Evolutionary conservation across 1,140 invertebrate species (phyloP).

Genomic region (Oedothorax gibbosus): DNA sequence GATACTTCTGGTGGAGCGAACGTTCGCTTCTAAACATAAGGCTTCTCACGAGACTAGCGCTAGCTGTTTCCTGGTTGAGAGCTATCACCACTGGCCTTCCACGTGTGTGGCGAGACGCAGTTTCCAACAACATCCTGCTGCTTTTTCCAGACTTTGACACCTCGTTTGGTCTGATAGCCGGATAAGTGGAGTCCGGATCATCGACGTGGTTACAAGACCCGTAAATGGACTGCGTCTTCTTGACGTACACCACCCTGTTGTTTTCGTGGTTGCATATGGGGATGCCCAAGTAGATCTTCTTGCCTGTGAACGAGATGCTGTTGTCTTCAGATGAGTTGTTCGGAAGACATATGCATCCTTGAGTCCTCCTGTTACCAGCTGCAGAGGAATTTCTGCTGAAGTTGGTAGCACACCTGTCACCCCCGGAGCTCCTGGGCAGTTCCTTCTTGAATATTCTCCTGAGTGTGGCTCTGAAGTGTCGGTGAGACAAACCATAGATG

Average conservation of each 20-base stretch:
- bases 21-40: conserved; percentile 29
- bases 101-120: background rate
- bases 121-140: too few relatives aligned
- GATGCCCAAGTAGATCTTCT: conserved; percentile 9
- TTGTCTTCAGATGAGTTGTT: background rate
- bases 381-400: conserved; percentile 31
- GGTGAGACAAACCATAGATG: conserved; percentile 61
- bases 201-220: background rate
- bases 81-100: background rate
- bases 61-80: background rate
- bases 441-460: conserved; percentile 26
- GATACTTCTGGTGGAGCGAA: conserved; percentile 43
- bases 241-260: background rate
- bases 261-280: conserved; percentile 5
- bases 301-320: background rate
- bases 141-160: too few relatives aligned
- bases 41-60: background rate
- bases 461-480: conserved; percentile 40
- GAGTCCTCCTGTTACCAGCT: background rate
- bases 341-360: conserved; percentile 21
- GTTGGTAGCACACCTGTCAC: background rate
- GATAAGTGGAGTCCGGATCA: background rate
- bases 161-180: too few relatives aligned
- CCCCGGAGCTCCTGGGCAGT: background rate
- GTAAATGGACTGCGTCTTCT: background rate